These are phyloP conservation scores for Oophaga pumilio DNA, from an alignment of 2,113 vertebrate species.

Conservation along the genomic window DNA sequence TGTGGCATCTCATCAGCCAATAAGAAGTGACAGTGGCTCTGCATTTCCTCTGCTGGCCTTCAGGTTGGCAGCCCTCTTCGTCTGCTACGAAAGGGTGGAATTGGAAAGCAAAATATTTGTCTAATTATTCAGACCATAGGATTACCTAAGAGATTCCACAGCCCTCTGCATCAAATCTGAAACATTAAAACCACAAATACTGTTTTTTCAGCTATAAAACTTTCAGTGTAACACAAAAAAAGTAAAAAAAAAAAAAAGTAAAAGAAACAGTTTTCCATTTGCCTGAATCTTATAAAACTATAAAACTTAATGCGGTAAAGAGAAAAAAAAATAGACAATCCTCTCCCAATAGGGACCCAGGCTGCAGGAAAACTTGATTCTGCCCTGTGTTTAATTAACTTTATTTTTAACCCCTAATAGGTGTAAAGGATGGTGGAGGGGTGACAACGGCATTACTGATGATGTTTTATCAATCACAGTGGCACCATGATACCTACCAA, in stretches of 20 bases:
- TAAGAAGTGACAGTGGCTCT: constrained; percentile 19
- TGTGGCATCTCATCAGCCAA: not conserved
- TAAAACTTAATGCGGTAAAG: constrained; percentile 46
- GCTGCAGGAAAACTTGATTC: constrained; percentile 4
- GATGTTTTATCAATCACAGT: not conserved
- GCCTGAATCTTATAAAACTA: constrained; percentile 53
- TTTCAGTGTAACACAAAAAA: constrained; percentile 51
- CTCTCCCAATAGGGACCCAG: not conserved
- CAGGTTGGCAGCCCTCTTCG: constrained; percentile 20
- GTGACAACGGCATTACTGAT: not conserved
- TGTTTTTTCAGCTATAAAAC: constrained; percentile 57
- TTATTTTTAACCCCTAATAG: constrained; percentile 11
- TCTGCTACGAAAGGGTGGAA: constrained; percentile 40
- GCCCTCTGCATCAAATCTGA: constrained; percentile 53
- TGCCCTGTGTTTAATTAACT: not conserved
- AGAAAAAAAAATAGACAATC: constrained; percentile 11
- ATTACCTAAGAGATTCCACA: constrained; percentile 59
- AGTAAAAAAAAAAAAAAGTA: not conserved
- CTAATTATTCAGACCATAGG: constrained; percentile 58
- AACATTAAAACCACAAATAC: constrained; percentile 55
- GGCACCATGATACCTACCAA: not conserved
- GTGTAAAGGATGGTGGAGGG: not conserved
- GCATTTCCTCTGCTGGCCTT: constrained; percentile 23
- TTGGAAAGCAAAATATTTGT: constrained; percentile 58
- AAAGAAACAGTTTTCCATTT: constrained; percentile 55